These are phyloP conservation scores for Galbula dea DNA, from an alignment of 2,113 vertebrate genomes.

Conservation along the genomic window DNA sequence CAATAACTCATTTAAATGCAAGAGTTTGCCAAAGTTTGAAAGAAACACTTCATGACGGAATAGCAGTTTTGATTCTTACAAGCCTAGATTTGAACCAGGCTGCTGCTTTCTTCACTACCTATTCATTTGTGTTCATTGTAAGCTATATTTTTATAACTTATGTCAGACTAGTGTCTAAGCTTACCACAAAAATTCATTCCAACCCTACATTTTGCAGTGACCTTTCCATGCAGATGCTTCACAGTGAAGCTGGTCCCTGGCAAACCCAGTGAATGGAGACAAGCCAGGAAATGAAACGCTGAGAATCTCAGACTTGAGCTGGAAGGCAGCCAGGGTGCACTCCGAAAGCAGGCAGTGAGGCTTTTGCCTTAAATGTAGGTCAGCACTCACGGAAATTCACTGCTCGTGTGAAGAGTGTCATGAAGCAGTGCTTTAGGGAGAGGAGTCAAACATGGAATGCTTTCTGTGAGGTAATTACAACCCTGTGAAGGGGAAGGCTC, in stretches of 20 bases:
- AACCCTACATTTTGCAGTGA: not conserved
- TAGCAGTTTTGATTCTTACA: not conserved
- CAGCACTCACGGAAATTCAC: slow-evolving; percentile 41
- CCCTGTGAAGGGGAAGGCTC: not conserved
- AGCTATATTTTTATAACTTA: slow-evolving; percentile 19
- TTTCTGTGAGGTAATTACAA: not conserved
- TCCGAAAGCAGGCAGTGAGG: not conserved
- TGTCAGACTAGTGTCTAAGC: not conserved
- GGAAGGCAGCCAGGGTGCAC: slow-evolving; percentile 53
- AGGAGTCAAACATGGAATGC: not conserved
- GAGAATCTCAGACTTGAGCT: slow-evolving; percentile 52
- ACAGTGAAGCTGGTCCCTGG: not conserved
- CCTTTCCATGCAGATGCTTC: not conserved
- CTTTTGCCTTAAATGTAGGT: slow-evolving; percentile 58
- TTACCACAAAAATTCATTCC: not conserved
- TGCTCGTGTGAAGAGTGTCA: not conserved
- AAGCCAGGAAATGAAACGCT: slow-evolving; percentile 65
- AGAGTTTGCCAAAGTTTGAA: not conserved
- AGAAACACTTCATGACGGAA: not conserved
- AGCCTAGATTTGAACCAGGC: not conserved
- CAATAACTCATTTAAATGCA: not conserved
- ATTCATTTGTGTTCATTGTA: not conserved
- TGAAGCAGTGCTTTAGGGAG: not conserved
- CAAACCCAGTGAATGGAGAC: not conserved
- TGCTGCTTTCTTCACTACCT: not conserved